phyloP scores from a whole-genome alignment of 2,888 invertebrate species.

The Mactromeris polynyma region DNA sequence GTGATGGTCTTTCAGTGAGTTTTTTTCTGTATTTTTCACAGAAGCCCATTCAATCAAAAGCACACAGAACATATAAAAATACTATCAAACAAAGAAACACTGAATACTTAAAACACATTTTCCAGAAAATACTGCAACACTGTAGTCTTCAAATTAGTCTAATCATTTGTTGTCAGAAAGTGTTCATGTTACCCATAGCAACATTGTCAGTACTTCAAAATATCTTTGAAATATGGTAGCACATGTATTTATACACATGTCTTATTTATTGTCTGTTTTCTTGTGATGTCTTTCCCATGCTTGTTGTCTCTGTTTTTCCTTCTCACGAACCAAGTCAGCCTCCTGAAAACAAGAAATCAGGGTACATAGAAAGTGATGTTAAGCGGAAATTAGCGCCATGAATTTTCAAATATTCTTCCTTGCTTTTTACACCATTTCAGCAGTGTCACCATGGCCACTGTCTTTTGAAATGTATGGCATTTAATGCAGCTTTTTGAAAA shows the following conservation, averaged over 20 bases:
- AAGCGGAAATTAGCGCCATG: too few species aligned
- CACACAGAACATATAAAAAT: too few species aligned
- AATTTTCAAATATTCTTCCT: too few species aligned
- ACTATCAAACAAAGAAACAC: too few species aligned
- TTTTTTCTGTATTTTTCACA: too few species aligned
- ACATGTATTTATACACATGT: neutral
- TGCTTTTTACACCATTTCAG: too few species aligned
- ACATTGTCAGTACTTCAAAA: neutral
- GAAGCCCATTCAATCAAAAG: too few species aligned
- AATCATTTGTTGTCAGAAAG: neutral
- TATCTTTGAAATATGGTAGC: neutral
- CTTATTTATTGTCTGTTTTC: conserved; percentile 40
- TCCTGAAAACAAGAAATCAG: conserved; percentile 74
- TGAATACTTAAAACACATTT: neutral
- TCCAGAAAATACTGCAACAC: neutral
- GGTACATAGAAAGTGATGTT: too few species aligned
- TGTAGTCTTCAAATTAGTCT: neutral
- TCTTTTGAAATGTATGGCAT: too few species aligned
- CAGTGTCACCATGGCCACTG: too few species aligned
- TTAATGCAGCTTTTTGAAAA: too few species aligned
- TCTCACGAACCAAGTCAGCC: conserved; percentile 77
- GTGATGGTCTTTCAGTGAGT: too few species aligned
- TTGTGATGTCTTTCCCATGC: conserved; percentile 82
- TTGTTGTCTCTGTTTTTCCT: conserved; percentile 80
- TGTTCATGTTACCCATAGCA: neutral